Evolutionary conservation across 35 echinoderm and acorn worm species (phyloP), one percentile per base, ranked within the genome.

Genomic region (Eucidaris tribuloides): DNA sequence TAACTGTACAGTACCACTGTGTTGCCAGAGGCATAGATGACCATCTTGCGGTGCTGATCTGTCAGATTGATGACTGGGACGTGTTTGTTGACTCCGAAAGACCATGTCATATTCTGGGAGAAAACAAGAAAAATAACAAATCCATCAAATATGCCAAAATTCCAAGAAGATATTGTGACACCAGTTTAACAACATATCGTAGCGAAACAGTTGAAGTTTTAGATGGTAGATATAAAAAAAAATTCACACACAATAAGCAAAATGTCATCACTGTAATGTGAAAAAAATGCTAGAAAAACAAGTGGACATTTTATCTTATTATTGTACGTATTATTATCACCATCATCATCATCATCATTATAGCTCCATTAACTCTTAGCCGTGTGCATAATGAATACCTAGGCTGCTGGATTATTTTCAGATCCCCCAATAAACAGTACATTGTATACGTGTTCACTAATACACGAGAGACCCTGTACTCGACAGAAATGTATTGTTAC

Each of bases 61-160:
- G 95, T 93, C 38, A 98, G 50, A 71, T 98, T 98, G n/a, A 98
- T 82, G 15, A 82, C 74, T n/a, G 86, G 90, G 2, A 98, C 83
- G 56, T 80, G 76, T 48, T 87, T 98, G 62, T 98, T 98, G 29
- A 98, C 86, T 20, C 95, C 95, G 90, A 93, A 98, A 14, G 95
- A 81, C 95, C 95, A 98, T 28, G 82, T 82, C 68, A 98, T 57
- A 54, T 92, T 93, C 95, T 98, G 60, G 27, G 30, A 18, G 25
- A 30, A 31, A 13, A 52, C 38, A 57, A 58, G 45, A 84, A 72
- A 70, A 83, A 2, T 7, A 46, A 37, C 40, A 61, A 63, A 45
- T 34, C 14, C 46, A 0, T 3, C 27, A 48, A 50, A 43, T 76
- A 39, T n/a, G 13, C 20, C 14, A 71, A 81, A 37, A 68, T 2